Base-by-base conservation (phyloP, 2,113 vertebrate species). In the Triplophysa dalaica region DNA sequence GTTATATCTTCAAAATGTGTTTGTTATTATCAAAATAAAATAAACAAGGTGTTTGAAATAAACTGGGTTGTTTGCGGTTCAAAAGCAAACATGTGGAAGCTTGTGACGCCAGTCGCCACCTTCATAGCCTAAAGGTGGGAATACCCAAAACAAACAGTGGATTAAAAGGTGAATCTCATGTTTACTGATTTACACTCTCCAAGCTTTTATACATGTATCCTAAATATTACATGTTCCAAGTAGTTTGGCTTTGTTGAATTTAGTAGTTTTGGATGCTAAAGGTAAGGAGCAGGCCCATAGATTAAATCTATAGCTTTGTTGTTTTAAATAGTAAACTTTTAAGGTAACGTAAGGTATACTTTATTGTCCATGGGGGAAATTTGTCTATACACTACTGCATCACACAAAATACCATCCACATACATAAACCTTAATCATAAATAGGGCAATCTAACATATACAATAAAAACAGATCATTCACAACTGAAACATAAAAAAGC, bases 101-200 rank as follows among this genome's bases (percentile, higher is more conserved):
- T 43, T 43, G 13, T 64, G 45, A 56, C 11, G 3, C 63, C 24
- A 19, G 69, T 63, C 41, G 10, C 64, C 45, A 22, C 48, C 48
- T 70, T 68, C 63, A 43, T 70, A n/a, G 66, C 66, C 65, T 70
- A 67, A 69, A 76, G 73, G 65, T 10, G 17, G 56, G 17, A 16
- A 81, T 56, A 75, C 70, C 62, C n/a, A 77, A 70, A 24, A 38
- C 33, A 48, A 17, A 2, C 5, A 1, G 33, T 14, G 58, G 26
- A 22, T 54, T 17, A 54, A 70, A 68, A 75, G 54, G 63, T 75
- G 65, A 75, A 41, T 14, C n/a, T 45, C 43, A 76, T 8, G 13
- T 16, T 21, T 41, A 4, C 58, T 54, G 19, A 65, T 26, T 43
- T 43, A 62, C 33, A 16, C 12, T 41, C 29, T 3, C 8, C 8